A percentile compares a stretch with the other conserved stretches of the same genome.
phyloP scores from a whole-genome alignment of 1,140 invertebrate genomes.

The Drosophila virilis region DNA sequence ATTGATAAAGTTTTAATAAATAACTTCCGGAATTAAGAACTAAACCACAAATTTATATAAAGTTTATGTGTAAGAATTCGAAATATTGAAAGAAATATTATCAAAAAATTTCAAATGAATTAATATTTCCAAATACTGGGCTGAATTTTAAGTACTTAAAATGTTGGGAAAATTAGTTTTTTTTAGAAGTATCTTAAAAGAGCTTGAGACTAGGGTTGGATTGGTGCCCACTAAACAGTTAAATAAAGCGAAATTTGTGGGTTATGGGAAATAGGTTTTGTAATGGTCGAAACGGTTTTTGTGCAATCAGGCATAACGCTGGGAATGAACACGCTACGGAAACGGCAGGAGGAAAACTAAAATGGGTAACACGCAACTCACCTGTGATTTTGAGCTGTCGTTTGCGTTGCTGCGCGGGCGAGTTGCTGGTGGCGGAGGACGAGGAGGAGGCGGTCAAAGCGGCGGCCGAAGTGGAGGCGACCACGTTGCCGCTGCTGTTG shows the following conservation, averaged over 20 bases:
- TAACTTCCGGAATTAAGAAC: too few species aligned
- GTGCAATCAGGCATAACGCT: conserved; percentile 68
- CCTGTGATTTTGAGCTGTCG: conserved; percentile 84
- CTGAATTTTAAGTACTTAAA: too few species aligned
- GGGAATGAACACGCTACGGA: conserved; percentile 56
- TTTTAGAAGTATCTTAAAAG: too few species aligned
- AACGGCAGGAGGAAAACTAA: background rate
- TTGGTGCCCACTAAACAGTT: background rate
- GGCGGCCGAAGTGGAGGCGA: conserved; percentile 49
- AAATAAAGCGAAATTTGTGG: conserved; percentile 10
- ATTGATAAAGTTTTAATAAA: too few species aligned
- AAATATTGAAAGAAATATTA: too few species aligned
- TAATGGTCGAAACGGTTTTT: conserved; percentile 20
- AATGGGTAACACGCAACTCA: conserved; percentile 45
- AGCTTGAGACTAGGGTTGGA: too few species aligned
- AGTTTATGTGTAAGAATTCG: too few species aligned
- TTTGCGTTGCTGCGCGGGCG: conserved; percentile 57
- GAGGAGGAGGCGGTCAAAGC: conserved; percentile 28
- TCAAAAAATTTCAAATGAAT: too few species aligned
- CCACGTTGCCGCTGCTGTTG: background rate
- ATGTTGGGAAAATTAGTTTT: too few species aligned
- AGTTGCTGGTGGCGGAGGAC: conserved; percentile 19
- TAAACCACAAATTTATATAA: too few species aligned
- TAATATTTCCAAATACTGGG: too few species aligned
- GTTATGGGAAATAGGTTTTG: conserved; percentile 48